These are phyloP conservation scores for Volucella zonaria DNA, from an alignment of 2,888 invertebrate species.

Conservation along the genomic window DNA sequence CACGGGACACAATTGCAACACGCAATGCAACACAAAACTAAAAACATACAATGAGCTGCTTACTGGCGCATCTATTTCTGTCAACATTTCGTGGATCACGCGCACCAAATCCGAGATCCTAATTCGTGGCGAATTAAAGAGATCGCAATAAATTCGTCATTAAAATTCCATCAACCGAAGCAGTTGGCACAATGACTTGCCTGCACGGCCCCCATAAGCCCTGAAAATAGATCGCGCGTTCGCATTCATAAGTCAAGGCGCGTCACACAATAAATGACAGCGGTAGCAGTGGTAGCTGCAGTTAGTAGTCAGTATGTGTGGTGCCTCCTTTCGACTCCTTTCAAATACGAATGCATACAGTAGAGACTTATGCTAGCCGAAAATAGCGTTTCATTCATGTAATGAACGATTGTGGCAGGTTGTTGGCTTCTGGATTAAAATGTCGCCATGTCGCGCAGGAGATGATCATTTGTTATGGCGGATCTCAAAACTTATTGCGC, in stretches of 20 bases:
- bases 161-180: constrained; percentile 72
- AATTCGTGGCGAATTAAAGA: constrained; percentile 71
- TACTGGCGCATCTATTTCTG: constrained; percentile 60
- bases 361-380: constrained; percentile 35
- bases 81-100: constrained; percentile 49
- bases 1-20: constrained; percentile 27
- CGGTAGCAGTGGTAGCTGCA: constrained; percentile 11
- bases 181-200: constrained; percentile 64
- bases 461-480: constrained; percentile 73
- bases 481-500: constrained; percentile 62
- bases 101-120: constrained; percentile 37
- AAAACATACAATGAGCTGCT: constrained; percentile 9
- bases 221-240: constrained; percentile 58
- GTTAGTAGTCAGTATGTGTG: neutral
- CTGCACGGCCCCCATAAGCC: constrained; percentile 37
- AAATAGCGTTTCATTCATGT: constrained; percentile 72
- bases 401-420: constrained; percentile 73
- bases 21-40: neutral
- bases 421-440: constrained; percentile 74
- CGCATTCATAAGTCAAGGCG: constrained; percentile 63
- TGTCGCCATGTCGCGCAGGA: constrained; percentile 67
- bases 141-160: constrained; percentile 74
- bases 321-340: neutral
- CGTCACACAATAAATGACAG: constrained; percentile 47
- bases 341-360: constrained; percentile 35